These are phyloP conservation scores for Dasypogon diadema DNA, from an alignment of 2,888 invertebrate genomes.

Conservation along the genomic window DNA sequence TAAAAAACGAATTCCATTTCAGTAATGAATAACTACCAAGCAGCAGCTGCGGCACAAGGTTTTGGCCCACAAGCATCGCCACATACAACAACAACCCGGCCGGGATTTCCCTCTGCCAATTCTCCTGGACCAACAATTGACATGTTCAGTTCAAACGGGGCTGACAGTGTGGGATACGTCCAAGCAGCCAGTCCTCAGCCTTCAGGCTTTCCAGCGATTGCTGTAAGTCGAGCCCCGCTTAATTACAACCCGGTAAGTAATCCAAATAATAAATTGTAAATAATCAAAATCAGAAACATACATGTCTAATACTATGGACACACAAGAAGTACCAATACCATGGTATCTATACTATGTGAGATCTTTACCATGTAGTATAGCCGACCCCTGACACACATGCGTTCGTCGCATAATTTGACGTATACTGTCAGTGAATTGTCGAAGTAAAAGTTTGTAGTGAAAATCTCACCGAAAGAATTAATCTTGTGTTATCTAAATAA, in stretches of 20 bases:
- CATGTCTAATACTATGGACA: neutral
- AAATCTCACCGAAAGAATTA: no score
- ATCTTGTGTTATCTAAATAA: no score
- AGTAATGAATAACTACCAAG: conserved; percentile 98
- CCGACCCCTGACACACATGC: no score
- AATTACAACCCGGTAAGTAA: conserved; percentile 91
- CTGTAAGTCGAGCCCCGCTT: conserved; percentile 92
- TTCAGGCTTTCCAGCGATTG: conserved; percentile 93
- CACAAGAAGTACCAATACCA: no score
- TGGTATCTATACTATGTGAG: no score
- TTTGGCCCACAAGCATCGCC: conserved; percentile 88
- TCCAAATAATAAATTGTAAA: no score
- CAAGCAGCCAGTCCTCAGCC: conserved; percentile 98
- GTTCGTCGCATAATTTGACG: no score
- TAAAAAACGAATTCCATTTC: no score
- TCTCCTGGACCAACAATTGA: conserved; percentile 93
- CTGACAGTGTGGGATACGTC: conserved; percentile 92
- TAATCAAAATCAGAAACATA: neutral
- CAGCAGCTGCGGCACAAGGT: conserved; percentile 81
- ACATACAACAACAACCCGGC: conserved; percentile 77
- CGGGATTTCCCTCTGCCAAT: conserved; percentile 91
- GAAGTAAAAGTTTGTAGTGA: no score
- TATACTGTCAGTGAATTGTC: no score
- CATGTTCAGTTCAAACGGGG: conserved; percentile 89
- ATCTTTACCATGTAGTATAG: no score